phyloP scores from a whole-genome alignment of 2,888 invertebrate species.

The Eledone cirrhosa region DNA sequence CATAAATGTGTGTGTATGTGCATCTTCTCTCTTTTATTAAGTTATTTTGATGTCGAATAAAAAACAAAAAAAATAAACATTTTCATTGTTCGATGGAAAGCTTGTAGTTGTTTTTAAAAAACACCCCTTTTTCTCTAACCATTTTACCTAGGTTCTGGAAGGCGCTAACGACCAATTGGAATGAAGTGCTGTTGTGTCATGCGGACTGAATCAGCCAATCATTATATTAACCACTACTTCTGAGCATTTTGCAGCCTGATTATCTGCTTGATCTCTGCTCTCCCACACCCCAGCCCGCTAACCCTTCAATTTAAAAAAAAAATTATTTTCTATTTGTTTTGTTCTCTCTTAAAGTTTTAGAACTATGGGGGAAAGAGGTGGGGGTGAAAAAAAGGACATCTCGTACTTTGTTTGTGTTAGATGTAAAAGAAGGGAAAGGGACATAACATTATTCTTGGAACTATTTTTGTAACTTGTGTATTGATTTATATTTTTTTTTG shows the following conservation, averaged over 20 bases:
- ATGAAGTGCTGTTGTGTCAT: slow-evolving; percentile 26
- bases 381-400: too few relatives aligned
- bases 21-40: neutral
- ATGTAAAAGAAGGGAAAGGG: too few relatives aligned
- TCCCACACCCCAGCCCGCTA: neutral
- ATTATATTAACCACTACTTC: slow-evolving; percentile 22
- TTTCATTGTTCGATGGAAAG: slow-evolving; percentile 24
- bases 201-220: slow-evolving; percentile 26
- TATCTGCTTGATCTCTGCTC: slow-evolving; percentile 22
- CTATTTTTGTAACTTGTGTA: too few relatives aligned
- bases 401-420: too few relatives aligned
- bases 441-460: too few relatives aligned
- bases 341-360: too few relatives aligned
- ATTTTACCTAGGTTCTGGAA: slow-evolving; percentile 29
- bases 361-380: too few relatives aligned
- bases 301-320: too few relatives aligned
- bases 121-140: slow-evolving; percentile 26
- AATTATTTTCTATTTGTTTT: too few relatives aligned
- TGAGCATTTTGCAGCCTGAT: slow-evolving; percentile 29
- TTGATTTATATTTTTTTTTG: too few relatives aligned
- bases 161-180: slow-evolving; percentile 26
- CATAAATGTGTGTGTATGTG: too few relatives aligned
- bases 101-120: slow-evolving; percentile 27
- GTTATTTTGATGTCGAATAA: slow-evolving; percentile 15
- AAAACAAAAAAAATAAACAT: neutral